phyloP scores from a whole-genome alignment of 2,888 invertebrate genomes.

The Diarsia rubi region DNA sequence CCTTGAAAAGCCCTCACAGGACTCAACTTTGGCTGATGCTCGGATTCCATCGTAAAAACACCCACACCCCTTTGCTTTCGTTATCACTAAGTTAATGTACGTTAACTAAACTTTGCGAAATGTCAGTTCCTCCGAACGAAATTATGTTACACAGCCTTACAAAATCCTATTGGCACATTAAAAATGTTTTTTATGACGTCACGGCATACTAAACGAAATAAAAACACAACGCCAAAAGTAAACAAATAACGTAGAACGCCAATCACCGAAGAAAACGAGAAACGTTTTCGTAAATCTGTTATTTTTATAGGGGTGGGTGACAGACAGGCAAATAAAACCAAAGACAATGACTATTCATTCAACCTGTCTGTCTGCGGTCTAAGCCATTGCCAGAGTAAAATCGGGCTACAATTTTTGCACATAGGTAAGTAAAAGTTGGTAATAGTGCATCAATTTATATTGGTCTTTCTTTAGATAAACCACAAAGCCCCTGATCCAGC shows the following conservation, averaged over 20 bases:
- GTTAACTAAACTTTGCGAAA: constrained; percentile 57
- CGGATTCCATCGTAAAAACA: constrained; percentile 79
- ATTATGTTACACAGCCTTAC: constrained; percentile 45
- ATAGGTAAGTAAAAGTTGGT: no score
- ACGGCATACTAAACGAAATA: constrained; percentile 40
- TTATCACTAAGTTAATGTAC: constrained; percentile 58
- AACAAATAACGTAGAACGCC: constrained; percentile 49
- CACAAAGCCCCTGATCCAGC: neutral
- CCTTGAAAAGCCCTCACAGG: constrained; percentile 88
- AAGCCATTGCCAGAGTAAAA: neutral
- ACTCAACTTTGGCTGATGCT: constrained; percentile 84
- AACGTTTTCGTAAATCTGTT: constrained; percentile 45
- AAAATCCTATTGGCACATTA: constrained; percentile 59
- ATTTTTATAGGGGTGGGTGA: constrained; percentile 31
- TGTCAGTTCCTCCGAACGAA: constrained; percentile 62
- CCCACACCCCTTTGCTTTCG: constrained; percentile 57
- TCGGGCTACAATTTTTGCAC: neutral
- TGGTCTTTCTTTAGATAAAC: neutral
- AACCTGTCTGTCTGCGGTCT: neutral
- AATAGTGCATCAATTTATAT: no score
- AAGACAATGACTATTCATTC: neutral
- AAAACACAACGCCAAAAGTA: constrained; percentile 46
- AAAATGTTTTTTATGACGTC: constrained; percentile 48
- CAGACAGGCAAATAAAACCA: constrained; percentile 22
- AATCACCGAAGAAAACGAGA: constrained; percentile 28